Evolutionary conservation across 2,888 invertebrate species (phyloP), one percentile per base, ranked within the genome.

Genomic region (Cataglyphis altisquamis): DNA sequence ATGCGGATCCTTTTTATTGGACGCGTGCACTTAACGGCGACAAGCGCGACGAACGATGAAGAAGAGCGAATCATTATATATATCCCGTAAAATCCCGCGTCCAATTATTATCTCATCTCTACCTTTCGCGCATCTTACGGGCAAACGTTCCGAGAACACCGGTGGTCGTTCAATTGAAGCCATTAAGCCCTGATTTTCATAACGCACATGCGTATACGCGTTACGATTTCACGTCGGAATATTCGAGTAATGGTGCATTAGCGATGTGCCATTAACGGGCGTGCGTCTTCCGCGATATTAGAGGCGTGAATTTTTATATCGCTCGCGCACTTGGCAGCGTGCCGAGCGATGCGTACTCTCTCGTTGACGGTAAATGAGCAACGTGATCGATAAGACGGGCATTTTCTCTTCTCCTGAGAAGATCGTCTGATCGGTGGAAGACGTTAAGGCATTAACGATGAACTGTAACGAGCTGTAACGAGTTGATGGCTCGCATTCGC

Each of bases 1-100:
- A 10, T 36, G 0, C 39, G 52, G 10, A 57, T 39, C 41, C 18
- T 45, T 60, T 78, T 78, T 70, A 70, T 60, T n/a, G 60, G 25
- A 3, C 52, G 60, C 63, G 81, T 81, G 81, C 75, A 75, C 63
- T 81, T 81, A 81, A 81, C 39, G 52, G 63, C 68, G 73, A 52
- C 29, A 29, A 55, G 55, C 18, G 68, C 68, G 48, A 52, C 52
- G 52, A 36, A 66, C 77, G 68, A 57, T 57, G 77, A 41, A 25
- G 29, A 60, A 80, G 60, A 60, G 32, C 66, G 32, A 21, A 21
- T 18, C 6, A 32, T 32, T 32, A 32, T 32, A 32, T 32, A 32
- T 6, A 57, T 70, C 6, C 36, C 15, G 41, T 15, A 41, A 32
- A 32, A 25, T 32, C 41, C 3, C 55, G 57, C 41, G 45, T 48